A percentile compares a stretch with the other conserved stretches of the same genome.
Conservation (phyloP, 2,888 invertebrate species). For the Drosophila nr. fundita region DNA sequence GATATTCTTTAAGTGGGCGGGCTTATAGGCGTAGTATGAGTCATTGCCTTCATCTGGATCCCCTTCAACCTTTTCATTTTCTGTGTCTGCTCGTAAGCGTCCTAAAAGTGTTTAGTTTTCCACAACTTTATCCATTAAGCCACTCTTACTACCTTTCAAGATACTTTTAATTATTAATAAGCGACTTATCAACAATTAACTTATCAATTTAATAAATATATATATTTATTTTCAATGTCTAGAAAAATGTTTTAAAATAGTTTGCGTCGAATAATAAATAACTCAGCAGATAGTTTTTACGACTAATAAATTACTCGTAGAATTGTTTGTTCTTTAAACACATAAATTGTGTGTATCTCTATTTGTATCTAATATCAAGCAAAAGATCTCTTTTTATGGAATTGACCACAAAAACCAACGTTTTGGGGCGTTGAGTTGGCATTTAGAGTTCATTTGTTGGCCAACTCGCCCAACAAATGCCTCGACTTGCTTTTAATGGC, state of each 20-base stretch:
- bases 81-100: constrained; percentile 12
- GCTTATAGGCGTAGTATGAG: constrained; percentile 82
- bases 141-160: constrained; percentile 26
- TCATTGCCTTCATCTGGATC: constrained; percentile 61
- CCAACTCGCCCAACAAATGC: constrained; percentile 32
- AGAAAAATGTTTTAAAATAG: neutral
- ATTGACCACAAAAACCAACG: constrained; percentile 25
- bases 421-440: constrained; percentile 26
- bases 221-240: neutral
- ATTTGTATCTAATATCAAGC: neutral
- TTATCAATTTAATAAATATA: neutral
- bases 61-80: accelerated
- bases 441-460: constrained; percentile 22
- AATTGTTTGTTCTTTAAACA: neutral
- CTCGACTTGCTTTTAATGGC: constrained; percentile 37
- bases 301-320: neutral
- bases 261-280: neutral
- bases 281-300: too few relatives aligned
- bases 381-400: neutral
- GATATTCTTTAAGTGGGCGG: constrained; percentile 52
- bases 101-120: constrained; percentile 39
- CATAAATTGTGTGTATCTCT: constrained; percentile 2
- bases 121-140: constrained; percentile 35
- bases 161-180: constrained; percentile 40
- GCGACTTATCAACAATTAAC: neutral